Evolutionary conservation across 2,888 invertebrate genomes (phyloP).

Genomic region (Timema cristinae): DNA sequence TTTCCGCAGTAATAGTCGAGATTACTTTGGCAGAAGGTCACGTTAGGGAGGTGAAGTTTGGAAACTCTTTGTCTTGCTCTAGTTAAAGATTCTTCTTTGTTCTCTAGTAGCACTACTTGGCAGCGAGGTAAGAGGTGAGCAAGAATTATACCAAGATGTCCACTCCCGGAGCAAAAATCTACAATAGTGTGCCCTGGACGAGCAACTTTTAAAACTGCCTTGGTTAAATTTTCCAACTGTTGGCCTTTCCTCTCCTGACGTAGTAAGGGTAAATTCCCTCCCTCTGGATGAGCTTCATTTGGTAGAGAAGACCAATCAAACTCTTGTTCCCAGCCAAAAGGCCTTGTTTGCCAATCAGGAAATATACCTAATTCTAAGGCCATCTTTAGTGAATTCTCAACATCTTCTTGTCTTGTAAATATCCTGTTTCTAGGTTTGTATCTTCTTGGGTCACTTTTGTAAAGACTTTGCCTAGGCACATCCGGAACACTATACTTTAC

Average conservation of each 20-base stretch:
- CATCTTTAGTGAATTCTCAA: conserved; percentile 58
- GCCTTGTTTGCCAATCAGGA: conserved; percentile 30
- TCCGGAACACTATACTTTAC: conserved; percentile 45
- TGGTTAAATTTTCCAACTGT: conserved; percentile 79
- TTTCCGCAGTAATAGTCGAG: conserved; percentile 78
- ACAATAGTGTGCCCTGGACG: conserved; percentile 68
- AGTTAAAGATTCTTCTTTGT: conserved; percentile 80
- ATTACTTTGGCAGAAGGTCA: conserved; percentile 79
- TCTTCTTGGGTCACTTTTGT: conserved; percentile 72
- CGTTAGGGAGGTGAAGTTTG: conserved; percentile 65
- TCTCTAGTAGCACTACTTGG: conserved; percentile 78
- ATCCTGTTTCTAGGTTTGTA: conserved; percentile 68
- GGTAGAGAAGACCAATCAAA: conserved; percentile 73
- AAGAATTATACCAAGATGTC: conserved; percentile 83
- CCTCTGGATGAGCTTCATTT: conserved; percentile 67
- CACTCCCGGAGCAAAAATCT: conserved; percentile 93
- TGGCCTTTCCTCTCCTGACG: conserved; percentile 75
- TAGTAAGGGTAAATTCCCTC: conserved; percentile 71
- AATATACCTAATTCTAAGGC: conserved; percentile 34
- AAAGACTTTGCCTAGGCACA: conserved; percentile 61
- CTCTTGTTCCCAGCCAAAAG: conserved; percentile 45
- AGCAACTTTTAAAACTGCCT: conserved; percentile 69
- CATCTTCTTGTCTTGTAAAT: conserved; percentile 72
- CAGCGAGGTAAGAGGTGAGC: conserved; percentile 76
- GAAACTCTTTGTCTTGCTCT: conserved; percentile 68